These are phyloP conservation scores for Mormyrus hasselquistii DNA, from an alignment of 2,797 vertebrate species.

Conservation along the genomic window DNA sequence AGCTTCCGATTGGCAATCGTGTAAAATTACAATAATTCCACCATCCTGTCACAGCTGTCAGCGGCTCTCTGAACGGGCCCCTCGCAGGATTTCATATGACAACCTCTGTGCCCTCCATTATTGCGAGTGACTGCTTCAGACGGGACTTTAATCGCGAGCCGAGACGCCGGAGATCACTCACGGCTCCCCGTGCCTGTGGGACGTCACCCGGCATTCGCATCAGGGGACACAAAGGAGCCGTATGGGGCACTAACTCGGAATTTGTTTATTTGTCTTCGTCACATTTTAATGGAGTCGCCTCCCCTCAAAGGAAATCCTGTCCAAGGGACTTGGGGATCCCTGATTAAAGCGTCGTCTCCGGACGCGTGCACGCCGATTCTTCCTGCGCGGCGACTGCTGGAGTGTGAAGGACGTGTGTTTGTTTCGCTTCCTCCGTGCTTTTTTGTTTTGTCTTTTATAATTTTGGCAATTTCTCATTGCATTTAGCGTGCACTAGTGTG, in stretches of 20 bases:
- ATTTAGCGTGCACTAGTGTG: not conserved
- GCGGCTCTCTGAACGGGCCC: not conserved
- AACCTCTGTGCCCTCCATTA: conserved; percentile 9
- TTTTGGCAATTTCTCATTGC: not conserved
- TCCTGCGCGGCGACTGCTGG: not conserved
- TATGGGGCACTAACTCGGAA: conserved; percentile 49
- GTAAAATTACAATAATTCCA: not conserved
- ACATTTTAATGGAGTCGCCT: conserved; percentile 52
- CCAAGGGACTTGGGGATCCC: conserved; percentile 43
- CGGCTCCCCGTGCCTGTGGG: conserved; percentile 39
- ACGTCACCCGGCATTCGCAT: conserved; percentile 21
- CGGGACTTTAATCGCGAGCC: not conserved
- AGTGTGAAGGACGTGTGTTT: not conserved
- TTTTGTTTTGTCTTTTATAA: not conserved
- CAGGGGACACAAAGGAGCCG: conserved; percentile 37
- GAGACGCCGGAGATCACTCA: not conserved
- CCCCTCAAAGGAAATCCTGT: conserved; percentile 41
- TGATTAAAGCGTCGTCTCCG: conserved; percentile 45
- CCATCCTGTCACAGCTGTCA: not conserved
- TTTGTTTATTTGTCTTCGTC: conserved; percentile 54
- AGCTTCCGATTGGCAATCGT: conserved; percentile 3
- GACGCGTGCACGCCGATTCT: conserved; percentile 38
- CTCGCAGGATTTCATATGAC: not conserved
- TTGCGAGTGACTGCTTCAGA: not conserved
- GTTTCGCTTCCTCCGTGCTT: not conserved